Conservation (phyloP, 2,113 vertebrate species). For the Laticauda laticaudata region DNA sequence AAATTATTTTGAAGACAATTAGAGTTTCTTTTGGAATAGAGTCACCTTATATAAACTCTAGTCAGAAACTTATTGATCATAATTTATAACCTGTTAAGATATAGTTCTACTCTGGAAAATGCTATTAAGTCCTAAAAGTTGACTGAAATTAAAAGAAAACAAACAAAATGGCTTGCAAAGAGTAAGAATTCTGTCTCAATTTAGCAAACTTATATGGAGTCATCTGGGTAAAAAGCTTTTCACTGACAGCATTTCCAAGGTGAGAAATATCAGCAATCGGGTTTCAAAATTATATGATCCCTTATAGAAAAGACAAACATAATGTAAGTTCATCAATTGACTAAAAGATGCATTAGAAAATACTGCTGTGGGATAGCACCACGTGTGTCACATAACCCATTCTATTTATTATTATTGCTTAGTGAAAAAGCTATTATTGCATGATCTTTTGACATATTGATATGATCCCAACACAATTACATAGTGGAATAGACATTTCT, state of each 20-base stretch:
- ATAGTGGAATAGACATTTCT: neutral
- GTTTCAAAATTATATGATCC: constrained; percentile 17
- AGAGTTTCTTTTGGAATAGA: neutral
- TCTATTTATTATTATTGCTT: neutral
- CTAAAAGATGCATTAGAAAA: neutral
- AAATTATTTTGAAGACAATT: constrained; percentile 35
- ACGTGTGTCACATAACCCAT: neutral
- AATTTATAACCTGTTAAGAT: constrained; percentile 33
- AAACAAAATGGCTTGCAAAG: neutral
- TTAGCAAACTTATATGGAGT: neutral
- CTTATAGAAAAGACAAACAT: neutral
- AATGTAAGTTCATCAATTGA: neutral
- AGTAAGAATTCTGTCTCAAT: neutral
- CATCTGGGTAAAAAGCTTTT: neutral
- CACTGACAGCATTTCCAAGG: neutral
- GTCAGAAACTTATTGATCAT: constrained; percentile 18
- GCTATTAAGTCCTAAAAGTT: constrained; percentile 20
- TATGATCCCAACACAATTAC: neutral
- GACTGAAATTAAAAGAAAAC: constrained; percentile 24
- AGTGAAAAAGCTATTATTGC: neutral
- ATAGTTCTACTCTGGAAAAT: constrained; percentile 28
- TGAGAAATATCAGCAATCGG: constrained; percentile 4
- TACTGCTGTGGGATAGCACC: neutral
- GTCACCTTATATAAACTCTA: neutral
- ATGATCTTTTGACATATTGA: neutral